These are phyloP conservation scores for Podotricha telesiphe DNA, from an alignment of 2,888 invertebrate species.

Conservation along the genomic window DNA sequence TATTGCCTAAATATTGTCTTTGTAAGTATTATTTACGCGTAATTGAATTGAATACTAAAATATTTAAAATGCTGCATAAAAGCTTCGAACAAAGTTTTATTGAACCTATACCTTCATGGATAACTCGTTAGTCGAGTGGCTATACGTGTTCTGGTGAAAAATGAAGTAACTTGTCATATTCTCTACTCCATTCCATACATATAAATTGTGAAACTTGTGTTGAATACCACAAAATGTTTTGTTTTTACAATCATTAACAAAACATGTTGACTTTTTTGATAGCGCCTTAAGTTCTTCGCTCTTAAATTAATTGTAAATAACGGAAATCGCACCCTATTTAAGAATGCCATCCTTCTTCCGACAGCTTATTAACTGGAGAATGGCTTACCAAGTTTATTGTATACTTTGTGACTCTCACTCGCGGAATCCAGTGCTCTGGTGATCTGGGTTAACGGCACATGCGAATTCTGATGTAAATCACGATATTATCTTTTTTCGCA, in stretches of 20 bases:
- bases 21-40: constrained; percentile 3
- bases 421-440: constrained; percentile 51
- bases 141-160: not conserved
- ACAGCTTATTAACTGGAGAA: constrained; percentile 41
- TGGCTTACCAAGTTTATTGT: constrained; percentile 74
- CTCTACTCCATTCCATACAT: too few relatives aligned
- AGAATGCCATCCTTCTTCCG: constrained; percentile 30
- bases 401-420: constrained; percentile 65
- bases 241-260: not conserved
- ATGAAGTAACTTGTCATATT: too few relatives aligned
- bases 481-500: constrained; percentile 21
- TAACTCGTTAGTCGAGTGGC: not conserved
- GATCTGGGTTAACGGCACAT: constrained; percentile 66
- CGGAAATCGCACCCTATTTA: constrained; percentile 22
- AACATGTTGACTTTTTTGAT: not conserved
- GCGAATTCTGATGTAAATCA: constrained; percentile 52
- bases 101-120: not conserved
- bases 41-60: not conserved
- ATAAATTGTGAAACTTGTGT: too few relatives aligned
- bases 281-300: constrained; percentile 8
- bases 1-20: not conserved
- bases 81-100: not conserved
- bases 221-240: too few relatives aligned
- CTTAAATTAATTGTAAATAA: constrained; percentile 28
- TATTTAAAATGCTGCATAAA: too few relatives aligned